Base-by-base conservation (phyloP, 2,888 invertebrate genomes). In the Philereme vetulata region DNA sequence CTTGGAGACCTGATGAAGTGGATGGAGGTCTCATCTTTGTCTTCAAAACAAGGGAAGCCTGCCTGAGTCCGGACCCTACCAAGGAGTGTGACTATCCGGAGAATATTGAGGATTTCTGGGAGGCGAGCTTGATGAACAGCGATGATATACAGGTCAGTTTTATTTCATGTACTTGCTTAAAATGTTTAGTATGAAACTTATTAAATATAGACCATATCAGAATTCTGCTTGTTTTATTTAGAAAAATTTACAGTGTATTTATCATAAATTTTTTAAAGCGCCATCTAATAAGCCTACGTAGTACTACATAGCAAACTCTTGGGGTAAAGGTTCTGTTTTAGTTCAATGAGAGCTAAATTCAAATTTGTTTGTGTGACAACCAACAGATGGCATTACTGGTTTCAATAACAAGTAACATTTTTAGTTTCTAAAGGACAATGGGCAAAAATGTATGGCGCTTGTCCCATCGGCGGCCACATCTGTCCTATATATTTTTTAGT, bases 21-120 rank as follows among this genome's bases (percentile, higher is more conserved):
- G 86, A 93, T 72, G 93, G 93, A 8, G 93, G 93, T 1, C 69
- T 90, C 10, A 78, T 92, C 44, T 78, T 93, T 38, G 90, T 93
- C 8, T 86, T 92, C 33, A 82, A 86, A 68, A 85, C 76, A 0
- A 78, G 91, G 48, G 73, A 82, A 35, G 73, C 76, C 2, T 86
- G 91, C 62, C 66, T 91, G 55, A 93, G 93, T 62, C 93, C 93
- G 0, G 85, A 88, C 66, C 93, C 93, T 21, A 80, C 77, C 0
- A 75, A 82, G 35, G 88, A 90, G 62, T 74, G 76, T 49, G 90
- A 92, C 64, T 86, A 75, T 73, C 90, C 92, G 44, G 93, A 93
- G 85, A 92, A 92, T 65, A 85, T 92, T 46, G 75, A 89, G 72
- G 92, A 92, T 66, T 89, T 92, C 64, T 93, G 93, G 93, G 85